A percentile compares a stretch with the other conserved stretches of the same genome.
Conservation (phyloP, 2,888 invertebrate species). For the Leucophora obtusa region DNA sequence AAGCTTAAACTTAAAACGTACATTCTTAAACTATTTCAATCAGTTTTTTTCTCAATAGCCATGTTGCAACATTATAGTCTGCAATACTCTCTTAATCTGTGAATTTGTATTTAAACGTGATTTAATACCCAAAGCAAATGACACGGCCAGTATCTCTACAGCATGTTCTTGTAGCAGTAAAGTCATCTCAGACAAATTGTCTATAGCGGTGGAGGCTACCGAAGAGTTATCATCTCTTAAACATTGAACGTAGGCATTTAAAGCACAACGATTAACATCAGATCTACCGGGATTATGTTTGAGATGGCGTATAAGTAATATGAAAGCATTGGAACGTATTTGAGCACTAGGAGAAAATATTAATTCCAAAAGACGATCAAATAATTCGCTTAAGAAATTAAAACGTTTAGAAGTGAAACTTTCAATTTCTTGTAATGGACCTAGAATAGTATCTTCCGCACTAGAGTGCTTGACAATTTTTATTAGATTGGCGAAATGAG, state of each 20-base stretch:
- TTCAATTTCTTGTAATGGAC: constrained; percentile 86
- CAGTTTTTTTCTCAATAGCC: constrained; percentile 82
- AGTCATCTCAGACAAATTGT: constrained; percentile 89
- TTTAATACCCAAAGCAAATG: constrained; percentile 89
- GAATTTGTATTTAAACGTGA: constrained; percentile 87
- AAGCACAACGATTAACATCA: constrained; percentile 81
- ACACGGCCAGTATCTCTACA: constrained; percentile 86
- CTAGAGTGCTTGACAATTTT: constrained; percentile 76
- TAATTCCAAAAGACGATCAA: constrained; percentile 83
- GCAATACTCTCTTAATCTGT: constrained; percentile 88
- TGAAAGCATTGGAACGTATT: constrained; percentile 85
- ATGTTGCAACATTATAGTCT: constrained; percentile 89
- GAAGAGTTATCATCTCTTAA: constrained; percentile 89
- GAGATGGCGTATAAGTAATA: constrained; percentile 85
- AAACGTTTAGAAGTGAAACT: constrained; percentile 85
- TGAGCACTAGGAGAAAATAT: constrained; percentile 82
- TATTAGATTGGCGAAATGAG: constrained; percentile 75
- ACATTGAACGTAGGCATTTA: constrained; percentile 89
- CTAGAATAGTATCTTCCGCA: constrained; percentile 80
- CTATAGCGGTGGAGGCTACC: constrained; percentile 87
- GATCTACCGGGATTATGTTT: constrained; percentile 83
- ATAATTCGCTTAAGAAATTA: constrained; percentile 83
- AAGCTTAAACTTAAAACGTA: constrained; percentile 33
- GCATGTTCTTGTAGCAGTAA: constrained; percentile 92
- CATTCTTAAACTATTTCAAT: background rate